Conservation (phyloP, 2,888 invertebrate species). For the Cephus pulcher region DNA sequence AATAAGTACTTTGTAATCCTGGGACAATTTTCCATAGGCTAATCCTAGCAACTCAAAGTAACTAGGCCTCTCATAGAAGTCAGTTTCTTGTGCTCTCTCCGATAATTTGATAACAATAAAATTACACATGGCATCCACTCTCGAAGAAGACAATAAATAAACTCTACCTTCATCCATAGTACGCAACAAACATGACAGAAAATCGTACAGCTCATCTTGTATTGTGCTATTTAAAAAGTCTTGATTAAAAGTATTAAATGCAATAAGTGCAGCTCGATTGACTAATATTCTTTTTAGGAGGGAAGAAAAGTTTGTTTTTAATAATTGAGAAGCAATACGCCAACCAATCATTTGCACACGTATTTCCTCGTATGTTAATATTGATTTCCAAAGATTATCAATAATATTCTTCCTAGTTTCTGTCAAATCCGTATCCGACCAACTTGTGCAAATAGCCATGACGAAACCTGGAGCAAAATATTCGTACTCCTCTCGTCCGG, state of each 20-base stretch:
- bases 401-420: background rate
- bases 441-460: constrained; percentile 16
- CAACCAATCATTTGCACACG: constrained; percentile 43
- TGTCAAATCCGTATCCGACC: background rate
- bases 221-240: constrained; percentile 40
- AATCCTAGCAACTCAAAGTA: constrained; percentile 52
- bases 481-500: constrained; percentile 56
- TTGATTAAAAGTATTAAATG: constrained; percentile 18
- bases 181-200: constrained; percentile 36
- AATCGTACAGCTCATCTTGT: constrained; percentile 48
- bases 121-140: constrained; percentile 3
- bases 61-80: constrained; percentile 43
- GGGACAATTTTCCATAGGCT: constrained; percentile 38
- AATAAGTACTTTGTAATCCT: constrained; percentile 29
- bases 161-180: background rate
- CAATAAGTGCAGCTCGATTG: constrained; percentile 11
- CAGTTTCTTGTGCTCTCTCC: constrained; percentile 26
- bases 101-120: constrained; percentile 27
- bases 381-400: background rate
- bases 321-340: constrained; percentile 29
- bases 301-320: background rate
- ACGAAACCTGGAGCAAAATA: constrained; percentile 39
- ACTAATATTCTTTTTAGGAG: constrained; percentile 20
- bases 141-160: background rate
- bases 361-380: background rate